A percentile compares a stretch with the other conserved stretches of the same genome.
Conservation (phyloP, 1,140 invertebrate species). For the Vanessa atalanta region DNA sequence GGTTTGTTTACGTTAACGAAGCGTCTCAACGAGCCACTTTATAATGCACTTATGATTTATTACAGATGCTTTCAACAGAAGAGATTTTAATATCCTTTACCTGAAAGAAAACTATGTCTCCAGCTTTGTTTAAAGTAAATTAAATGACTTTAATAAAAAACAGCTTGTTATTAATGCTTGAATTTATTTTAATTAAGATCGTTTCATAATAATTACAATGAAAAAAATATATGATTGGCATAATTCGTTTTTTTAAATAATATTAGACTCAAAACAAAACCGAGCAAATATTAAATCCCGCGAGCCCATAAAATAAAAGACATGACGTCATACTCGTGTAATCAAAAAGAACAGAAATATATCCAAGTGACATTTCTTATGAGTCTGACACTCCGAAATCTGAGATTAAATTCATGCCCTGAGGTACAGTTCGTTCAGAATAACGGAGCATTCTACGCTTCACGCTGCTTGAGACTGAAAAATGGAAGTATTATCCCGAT, state of each 20-base stretch:
- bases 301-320: constrained; percentile 26
- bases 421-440: constrained; percentile 71
- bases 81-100: constrained; percentile 53
- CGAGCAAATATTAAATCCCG: constrained; percentile 4
- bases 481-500: constrained; percentile 72
- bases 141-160: neutral
- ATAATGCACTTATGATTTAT: constrained; percentile 72
- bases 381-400: constrained; percentile 70
- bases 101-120: constrained; percentile 31
- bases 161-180: neutral
- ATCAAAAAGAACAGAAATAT: constrained; percentile 51
- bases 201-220: too few relatives aligned
- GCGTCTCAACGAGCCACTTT: constrained; percentile 52
- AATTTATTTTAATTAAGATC: neutral
- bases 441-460: constrained; percentile 66
- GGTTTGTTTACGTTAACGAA: constrained; percentile 70
- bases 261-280: constrained; percentile 1
- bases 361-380: constrained; percentile 64
- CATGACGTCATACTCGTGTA: constrained; percentile 24
- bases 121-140: neutral
- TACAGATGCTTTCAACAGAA: constrained; percentile 51
- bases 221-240: too few relatives aligned
- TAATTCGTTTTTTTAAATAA: neutral
- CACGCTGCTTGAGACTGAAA: constrained; percentile 68
- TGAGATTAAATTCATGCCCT: constrained; percentile 78